phyloP scores from a whole-genome alignment of 2,888 invertebrate species.

The Drosophila cognata region DNA sequence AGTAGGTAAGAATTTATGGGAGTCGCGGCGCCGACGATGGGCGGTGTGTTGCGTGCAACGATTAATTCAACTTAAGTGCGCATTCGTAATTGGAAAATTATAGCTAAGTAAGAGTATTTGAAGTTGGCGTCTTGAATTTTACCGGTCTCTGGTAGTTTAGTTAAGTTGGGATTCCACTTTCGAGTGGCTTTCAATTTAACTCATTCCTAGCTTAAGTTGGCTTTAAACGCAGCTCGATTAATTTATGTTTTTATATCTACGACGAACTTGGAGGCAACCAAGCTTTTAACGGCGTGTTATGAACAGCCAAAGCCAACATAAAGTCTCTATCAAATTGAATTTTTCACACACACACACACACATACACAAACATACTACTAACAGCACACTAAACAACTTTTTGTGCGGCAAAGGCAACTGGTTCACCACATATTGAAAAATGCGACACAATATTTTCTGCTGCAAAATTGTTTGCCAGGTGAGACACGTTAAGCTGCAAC shows the following conservation, averaged over 20 bases:
- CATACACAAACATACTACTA: conserved; percentile 27
- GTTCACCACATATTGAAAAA: conserved; percentile 66
- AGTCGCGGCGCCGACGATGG: conserved; percentile 18
- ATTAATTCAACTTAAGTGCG: conserved; percentile 78
- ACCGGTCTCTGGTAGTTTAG: conserved; percentile 47
- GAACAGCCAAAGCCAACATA: conserved; percentile 64
- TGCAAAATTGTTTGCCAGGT: conserved; percentile 44
- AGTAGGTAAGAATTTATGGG: conserved; percentile 52
- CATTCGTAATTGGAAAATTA: conserved; percentile 77
- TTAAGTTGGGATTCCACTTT: conserved; percentile 22
- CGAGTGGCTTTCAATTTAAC: conserved; percentile 63
- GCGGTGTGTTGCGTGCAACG: conserved; percentile 50
- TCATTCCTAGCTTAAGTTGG: conserved; percentile 42
- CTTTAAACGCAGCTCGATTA: conserved; percentile 46
- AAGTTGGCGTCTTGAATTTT: conserved; percentile 25
- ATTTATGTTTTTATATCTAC: conserved; percentile 60
- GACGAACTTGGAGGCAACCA: conserved; percentile 13
- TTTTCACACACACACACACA: conserved; percentile 43
- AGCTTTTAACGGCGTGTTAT: conserved; percentile 65
- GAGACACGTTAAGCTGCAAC: conserved; percentile 42
- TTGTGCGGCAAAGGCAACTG: conserved; percentile 39
- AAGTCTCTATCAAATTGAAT: conserved; percentile 76
- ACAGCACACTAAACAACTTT: conserved; percentile 78
- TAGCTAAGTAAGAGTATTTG: conserved; percentile 54
- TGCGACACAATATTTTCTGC: conserved; percentile 71